These are phyloP conservation scores for Lissonota sp. DNA, from an alignment of 2,888 invertebrate species.

Conservation along the genomic window DNA sequence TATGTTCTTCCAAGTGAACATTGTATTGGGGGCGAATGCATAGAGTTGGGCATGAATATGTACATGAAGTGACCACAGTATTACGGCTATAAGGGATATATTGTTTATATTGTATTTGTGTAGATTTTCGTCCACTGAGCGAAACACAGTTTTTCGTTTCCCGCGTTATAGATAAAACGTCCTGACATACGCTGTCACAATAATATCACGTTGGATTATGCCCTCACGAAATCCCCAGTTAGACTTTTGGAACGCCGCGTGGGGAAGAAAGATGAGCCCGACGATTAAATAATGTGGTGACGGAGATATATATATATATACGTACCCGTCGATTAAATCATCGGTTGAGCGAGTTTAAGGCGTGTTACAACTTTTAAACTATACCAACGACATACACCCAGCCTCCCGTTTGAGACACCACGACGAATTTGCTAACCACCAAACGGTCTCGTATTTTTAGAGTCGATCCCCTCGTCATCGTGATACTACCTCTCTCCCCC, in stretches of 20 bases:
- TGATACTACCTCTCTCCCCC: background rate
- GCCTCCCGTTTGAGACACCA: background rate
- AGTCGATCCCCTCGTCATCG: background rate
- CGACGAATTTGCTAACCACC: conserved; percentile 8
- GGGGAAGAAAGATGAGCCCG: no score
- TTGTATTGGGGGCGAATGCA: conserved; percentile 44
- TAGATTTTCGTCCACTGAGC: background rate
- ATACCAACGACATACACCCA: background rate
- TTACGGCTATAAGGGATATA: background rate
- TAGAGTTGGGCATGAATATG: conserved; percentile 48
- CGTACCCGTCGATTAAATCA: background rate
- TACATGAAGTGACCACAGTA: conserved; percentile 40
- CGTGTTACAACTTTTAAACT: background rate
- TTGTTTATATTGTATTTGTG: background rate
- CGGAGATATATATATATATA: background rate
- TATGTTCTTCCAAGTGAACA: conserved; percentile 13
- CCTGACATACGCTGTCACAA: no score
- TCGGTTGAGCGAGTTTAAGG: background rate
- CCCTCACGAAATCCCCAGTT: no score
- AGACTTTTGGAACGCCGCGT: no score
- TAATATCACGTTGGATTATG: no score
- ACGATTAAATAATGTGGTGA: no score
- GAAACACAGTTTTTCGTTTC: conserved; percentile 7
- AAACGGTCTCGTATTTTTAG: conserved; percentile 8
- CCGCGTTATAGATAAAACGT: no score